Evolutionary conservation across 2,888 invertebrate genomes (phyloP).

Genomic region (Timandra comae): DNA sequence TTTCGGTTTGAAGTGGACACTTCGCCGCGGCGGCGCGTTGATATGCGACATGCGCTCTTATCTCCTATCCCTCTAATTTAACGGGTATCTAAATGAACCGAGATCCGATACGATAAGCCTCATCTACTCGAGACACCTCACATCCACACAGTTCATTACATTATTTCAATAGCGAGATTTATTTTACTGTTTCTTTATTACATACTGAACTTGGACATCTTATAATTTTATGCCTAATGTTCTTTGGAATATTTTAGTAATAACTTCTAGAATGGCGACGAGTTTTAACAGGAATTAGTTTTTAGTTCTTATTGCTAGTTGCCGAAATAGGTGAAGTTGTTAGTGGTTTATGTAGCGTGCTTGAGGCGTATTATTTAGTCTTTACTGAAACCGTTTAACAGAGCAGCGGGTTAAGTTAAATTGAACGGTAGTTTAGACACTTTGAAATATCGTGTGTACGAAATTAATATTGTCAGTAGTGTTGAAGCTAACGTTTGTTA

Average conservation of each 20-base stretch:
- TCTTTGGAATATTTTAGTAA: constrained; percentile 10
- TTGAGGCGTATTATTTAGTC: constrained; percentile 49
- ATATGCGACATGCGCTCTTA: constrained; percentile 61
- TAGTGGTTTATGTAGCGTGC: constrained; percentile 39
- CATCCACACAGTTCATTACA: constrained; percentile 55
- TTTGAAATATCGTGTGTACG: no score
- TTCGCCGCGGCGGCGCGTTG: constrained; percentile 40
- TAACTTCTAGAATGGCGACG: constrained; percentile 3
- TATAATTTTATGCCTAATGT: constrained; percentile 20
- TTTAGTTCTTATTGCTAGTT: constrained; percentile 26
- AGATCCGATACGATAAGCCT: constrained; percentile 71
- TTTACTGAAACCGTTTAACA: constrained; percentile 49
- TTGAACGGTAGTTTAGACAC: constrained; percentile 43
- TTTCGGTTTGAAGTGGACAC: constrained; percentile 43
- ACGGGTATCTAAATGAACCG: constrained; percentile 70
- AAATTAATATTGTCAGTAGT: no score
- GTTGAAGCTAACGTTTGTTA: no score
- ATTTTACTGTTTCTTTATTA: constrained; percentile 45
- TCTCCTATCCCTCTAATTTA: constrained; percentile 65
- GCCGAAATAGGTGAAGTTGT: constrained; percentile 40
- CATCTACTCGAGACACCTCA: constrained; percentile 61
- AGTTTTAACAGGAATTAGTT: constrained; percentile 18
- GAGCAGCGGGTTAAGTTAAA: constrained; percentile 48
- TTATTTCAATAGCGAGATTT: constrained; percentile 51
- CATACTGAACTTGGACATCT: constrained; percentile 24